Base-by-base conservation (phyloP, 2,113 vertebrate species). In the Lucifuga dentata region DNA sequence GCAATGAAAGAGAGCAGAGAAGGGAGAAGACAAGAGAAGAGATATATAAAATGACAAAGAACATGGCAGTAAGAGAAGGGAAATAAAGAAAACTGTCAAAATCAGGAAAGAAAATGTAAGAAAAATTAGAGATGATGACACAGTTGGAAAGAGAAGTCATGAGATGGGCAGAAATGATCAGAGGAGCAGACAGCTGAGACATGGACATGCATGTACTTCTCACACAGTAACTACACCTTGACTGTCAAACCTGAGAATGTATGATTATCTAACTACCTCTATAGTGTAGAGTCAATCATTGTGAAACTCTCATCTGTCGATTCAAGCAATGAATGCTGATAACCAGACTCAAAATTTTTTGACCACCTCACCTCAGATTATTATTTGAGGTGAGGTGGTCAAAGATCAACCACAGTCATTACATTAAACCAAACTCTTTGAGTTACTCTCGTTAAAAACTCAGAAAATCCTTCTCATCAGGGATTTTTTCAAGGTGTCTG, bases 161-260 rank as follows among this genome's bases (percentile, higher is more conserved):
- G 24, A 62, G 39, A 50, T 5, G 58, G 40, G 2, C 6, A 35
- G 33, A 56, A 48, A 44, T 50, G 24, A 46, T 35, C 36, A 59
- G 51, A 60, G 2, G 1, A 49, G 23, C 57, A 43, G 49, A n/a
- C n/a, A n/a, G n/a, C 33, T 24, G 20, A 16, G 67, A 66, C 53
- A 61, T 50, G 39, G 39, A 64, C 61, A 44, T 46, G 23, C 50
- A 48, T 39, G 32, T 52, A 23, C 62, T 69, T 39, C 20, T 43
- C 51, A 32, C 2, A 0, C 59, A 26, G 35, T 12, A 38, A 23
- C 32, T 62, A 45, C 49, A 57, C 36, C 33, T 23, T 48, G 43
- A 72, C 33, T 52, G 58, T 52, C 57, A 53, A 26, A 57, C 40
- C 16, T 17, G 7, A 32, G 57, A 21, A 24, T 65, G 29, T 11